phyloP scores from a whole-genome alignment of 2,797 vertebrate species.

The Microhierax caerulescens region DNA sequence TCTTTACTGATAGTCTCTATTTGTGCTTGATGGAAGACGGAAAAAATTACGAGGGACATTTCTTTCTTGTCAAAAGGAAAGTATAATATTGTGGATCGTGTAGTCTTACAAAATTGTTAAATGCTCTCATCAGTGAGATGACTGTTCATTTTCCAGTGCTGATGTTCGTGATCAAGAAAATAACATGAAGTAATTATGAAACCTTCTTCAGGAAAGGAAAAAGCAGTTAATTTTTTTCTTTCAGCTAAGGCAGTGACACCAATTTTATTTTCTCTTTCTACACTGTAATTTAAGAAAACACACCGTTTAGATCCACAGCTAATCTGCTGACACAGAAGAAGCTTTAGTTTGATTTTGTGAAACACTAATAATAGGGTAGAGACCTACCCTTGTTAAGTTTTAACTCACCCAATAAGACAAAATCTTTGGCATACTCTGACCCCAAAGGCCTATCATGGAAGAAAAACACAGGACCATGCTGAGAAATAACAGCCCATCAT shows the following conservation, averaged over 20 bases:
- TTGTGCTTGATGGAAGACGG: background rate
- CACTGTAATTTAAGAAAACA: slow-evolving; percentile 46
- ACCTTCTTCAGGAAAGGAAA: background rate
- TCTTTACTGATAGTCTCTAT: background rate
- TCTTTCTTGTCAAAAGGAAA: background rate
- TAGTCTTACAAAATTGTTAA: background rate
- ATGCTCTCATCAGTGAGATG: background rate
- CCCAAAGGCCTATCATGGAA: background rate
- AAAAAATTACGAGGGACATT: background rate
- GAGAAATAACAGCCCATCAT: slow-evolving; percentile 20
- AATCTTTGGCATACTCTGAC: background rate
- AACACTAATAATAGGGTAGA: slow-evolving; percentile 8
- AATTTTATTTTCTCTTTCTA: slow-evolving; percentile 32
- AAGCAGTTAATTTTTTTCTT: background rate
- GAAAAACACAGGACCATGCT: slow-evolving; percentile 4
- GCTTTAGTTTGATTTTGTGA: slow-evolving; percentile 24
- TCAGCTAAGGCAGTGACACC: background rate
- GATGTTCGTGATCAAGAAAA: background rate
- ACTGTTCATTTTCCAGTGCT: background rate
- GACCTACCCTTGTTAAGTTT: background rate
- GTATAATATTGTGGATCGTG: background rate
- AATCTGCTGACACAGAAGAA: slow-evolving; percentile 22
- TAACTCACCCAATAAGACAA: background rate
- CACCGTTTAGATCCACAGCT: background rate
- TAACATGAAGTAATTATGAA: background rate